These are phyloP conservation scores for Vanessa cardui DNA, from an alignment of 2,888 invertebrate species.

Conservation along the genomic window DNA sequence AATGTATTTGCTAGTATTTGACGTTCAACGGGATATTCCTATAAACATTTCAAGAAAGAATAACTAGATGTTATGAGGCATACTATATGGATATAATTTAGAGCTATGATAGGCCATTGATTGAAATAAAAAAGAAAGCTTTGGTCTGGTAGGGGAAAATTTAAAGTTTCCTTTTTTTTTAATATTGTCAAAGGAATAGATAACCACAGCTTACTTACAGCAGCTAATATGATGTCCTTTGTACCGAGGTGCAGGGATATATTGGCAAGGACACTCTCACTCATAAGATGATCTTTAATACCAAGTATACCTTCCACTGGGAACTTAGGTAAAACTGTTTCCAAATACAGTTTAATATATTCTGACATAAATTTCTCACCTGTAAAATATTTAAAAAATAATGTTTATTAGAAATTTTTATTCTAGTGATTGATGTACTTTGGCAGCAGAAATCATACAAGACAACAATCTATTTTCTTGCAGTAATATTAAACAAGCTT, in stretches of 20 bases:
- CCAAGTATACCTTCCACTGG: slow-evolving; percentile 89
- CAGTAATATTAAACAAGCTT: no score
- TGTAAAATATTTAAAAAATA: slow-evolving; percentile 45
- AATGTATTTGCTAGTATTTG: slow-evolving; percentile 88
- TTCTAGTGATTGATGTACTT: no score
- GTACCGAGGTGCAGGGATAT: slow-evolving; percentile 90
- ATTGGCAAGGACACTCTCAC: slow-evolving; percentile 86
- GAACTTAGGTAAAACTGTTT: slow-evolving; percentile 86
- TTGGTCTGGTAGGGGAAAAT: no score
- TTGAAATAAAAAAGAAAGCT: no score
- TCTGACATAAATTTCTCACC: slow-evolving; percentile 85
- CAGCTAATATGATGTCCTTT: slow-evolving; percentile 90
- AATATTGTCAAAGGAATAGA: no score
- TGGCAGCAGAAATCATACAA: no score
- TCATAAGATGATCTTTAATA: slow-evolving; percentile 85
- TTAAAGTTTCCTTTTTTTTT: no score
- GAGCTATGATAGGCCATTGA: no score
- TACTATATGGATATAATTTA: no score
- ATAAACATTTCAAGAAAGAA: slow-evolving; percentile 36
- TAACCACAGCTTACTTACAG: slow-evolving; percentile 81
- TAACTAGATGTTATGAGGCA: background rate
- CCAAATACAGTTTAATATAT: slow-evolving; percentile 87
- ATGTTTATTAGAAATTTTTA: no score
- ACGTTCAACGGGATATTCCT: slow-evolving; percentile 88
- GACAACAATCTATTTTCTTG: no score